Base-by-base conservation (phyloP, 2,113 vertebrate genomes). In the Nipponia nippon region DNA sequence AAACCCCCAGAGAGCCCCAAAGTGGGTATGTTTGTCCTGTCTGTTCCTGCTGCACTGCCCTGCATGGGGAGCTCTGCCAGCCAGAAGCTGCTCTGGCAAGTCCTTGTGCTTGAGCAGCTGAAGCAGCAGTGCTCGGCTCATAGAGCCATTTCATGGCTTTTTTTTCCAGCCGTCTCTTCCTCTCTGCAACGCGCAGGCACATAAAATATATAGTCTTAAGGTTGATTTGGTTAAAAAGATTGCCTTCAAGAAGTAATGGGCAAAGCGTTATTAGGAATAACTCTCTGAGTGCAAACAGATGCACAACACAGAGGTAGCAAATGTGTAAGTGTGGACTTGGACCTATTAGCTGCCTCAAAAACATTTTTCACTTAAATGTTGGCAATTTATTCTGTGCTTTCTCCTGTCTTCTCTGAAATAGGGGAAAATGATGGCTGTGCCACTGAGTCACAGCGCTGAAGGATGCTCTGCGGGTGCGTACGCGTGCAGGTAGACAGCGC, bases 401-500 rank as follows among this genome's bases (percentile, higher is more conserved):
- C 66, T 22, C 49, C 56, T 66, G 49, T 40, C 44, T 76, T 47
- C n/a, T 67, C 58, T 86, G 88, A 32, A 86, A 40, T 0, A 14
- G 34, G 11, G 71, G 42, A 29, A 76, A 47, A 40, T 20, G 23
- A 80, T 67, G 67, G 46, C 77, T 87, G 84, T 82, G 78, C 34
- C 71, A 70, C 67, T 89, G 85, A 72, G 72, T 47, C 50, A 16
- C 20, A 61, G 63, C 1, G 3, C 61, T 67, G 94, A 59, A 72
- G 56, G 50, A 29, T 40, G 65, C 63, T 82, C 32, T 66, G 29
- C 1, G 2, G 27, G 44, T 8, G 16, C 5, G 4, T 36, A 5
- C 1, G 0, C 2, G 2, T 1, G 3, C 42, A 29, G 73, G 50
- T 7, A 5, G 73, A 55, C 29, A 15, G 38, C 3, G 32, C 79